Conservation (phyloP, 1,140 invertebrate genomes). For the Chrysoperla carnea region DNA sequence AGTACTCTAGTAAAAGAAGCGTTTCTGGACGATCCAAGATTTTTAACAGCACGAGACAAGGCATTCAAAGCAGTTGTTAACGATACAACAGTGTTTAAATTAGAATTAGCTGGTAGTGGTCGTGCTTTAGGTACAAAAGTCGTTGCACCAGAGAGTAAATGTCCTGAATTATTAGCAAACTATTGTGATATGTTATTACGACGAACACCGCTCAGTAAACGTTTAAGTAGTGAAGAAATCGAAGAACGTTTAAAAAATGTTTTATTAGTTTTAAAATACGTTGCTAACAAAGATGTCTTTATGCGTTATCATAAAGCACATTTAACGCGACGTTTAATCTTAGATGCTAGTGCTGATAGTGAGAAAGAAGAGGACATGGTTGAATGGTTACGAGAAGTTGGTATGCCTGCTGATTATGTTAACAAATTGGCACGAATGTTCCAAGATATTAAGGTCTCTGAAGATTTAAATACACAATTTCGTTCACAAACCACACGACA, state of each 20-base stretch:
- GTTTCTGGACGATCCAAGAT: constrained; percentile 92
- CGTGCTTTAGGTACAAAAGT: constrained; percentile 36
- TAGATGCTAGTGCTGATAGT: constrained; percentile 90
- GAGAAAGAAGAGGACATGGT: constrained; percentile 99
- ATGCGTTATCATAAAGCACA: constrained; percentile 99
- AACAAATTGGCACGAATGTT: constrained; percentile 96
- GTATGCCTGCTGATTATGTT: constrained; percentile 99
- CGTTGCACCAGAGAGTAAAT: constrained; percentile 81
- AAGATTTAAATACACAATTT: constrained; percentile 94
- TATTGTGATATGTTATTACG: constrained; percentile 99
- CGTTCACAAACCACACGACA: constrained; percentile 41
- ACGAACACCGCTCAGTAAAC: constrained; percentile 91
- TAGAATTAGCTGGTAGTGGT: constrained; percentile 40
- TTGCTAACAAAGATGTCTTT: constrained; percentile 99
- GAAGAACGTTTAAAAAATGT: constrained; percentile 86
- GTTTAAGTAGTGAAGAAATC: constrained; percentile 94
- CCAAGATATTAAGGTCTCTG: constrained; percentile 97
- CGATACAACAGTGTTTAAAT: constrained; percentile 90
- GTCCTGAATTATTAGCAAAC: constrained; percentile 95
- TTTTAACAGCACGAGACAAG: constrained; percentile 94
- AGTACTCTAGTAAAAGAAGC: constrained; percentile 85
- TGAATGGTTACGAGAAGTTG: constrained; percentile 84
- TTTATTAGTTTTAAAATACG: constrained; percentile 92
- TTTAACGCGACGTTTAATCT: constrained; percentile 79
- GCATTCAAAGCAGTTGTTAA: constrained; percentile 97